phyloP scores from a whole-genome alignment of 2,888 invertebrate genomes.

The Chymomyza procnemis region DNA sequence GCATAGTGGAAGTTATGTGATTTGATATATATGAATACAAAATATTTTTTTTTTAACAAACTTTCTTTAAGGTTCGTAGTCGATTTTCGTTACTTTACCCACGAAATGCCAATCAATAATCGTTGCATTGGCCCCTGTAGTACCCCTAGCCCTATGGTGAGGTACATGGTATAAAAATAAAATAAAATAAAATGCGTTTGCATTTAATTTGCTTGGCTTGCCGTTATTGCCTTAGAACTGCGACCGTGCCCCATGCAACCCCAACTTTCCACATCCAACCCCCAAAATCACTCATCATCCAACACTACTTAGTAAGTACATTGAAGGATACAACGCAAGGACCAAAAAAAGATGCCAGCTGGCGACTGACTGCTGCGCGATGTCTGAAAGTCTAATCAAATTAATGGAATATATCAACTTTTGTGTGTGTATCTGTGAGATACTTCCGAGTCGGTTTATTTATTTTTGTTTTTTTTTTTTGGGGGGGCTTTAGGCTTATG shows the following conservation, averaged over 20 bases:
- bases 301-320: neutral
- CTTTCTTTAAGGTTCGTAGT: too few relatives aligned
- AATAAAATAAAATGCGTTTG: constrained; percentile 11
- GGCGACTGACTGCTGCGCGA: constrained; percentile 6
- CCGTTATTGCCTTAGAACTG: constrained; percentile 8
- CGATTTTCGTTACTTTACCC: too few relatives aligned
- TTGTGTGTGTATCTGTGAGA: constrained; percentile 24
- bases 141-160: too few relatives aligned
- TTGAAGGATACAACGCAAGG: neutral
- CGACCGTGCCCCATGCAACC: neutral
- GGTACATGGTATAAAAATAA: neutral
- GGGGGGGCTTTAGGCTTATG: neutral
- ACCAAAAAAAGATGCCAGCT: neutral
- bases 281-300: too few relatives aligned
- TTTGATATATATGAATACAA: too few relatives aligned
- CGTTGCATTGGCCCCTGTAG: too few relatives aligned
- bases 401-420: constrained; percentile 63
- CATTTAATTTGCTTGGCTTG: constrained; percentile 17
- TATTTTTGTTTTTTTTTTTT: too few relatives aligned
- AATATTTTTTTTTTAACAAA: too few relatives aligned
- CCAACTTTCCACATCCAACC: neutral
- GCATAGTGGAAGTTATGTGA: too few relatives aligned
- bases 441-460: too few relatives aligned
- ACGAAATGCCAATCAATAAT: too few relatives aligned
- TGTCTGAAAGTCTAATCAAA: constrained; percentile 61